Conservation (phyloP, 2,113 vertebrate genomes). For the Poicephalus gulielmi region DNA sequence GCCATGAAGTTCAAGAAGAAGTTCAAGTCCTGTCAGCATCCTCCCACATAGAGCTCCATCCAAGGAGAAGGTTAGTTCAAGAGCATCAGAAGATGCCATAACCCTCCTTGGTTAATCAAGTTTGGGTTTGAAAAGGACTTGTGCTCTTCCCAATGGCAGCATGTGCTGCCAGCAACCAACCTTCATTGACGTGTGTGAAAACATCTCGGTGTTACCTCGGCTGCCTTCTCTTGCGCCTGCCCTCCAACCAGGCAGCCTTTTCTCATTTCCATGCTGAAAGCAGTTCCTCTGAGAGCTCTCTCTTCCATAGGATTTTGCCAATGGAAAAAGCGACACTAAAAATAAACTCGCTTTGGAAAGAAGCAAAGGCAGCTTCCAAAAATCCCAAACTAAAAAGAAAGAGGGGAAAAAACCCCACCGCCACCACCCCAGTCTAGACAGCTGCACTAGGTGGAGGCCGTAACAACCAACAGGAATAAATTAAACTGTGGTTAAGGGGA, state of each 20-base stretch:
- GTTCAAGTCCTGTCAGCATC: neutral
- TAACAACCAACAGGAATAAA: slow-evolving; percentile 59
- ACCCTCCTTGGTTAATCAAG: neutral
- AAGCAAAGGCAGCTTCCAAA: slow-evolving; percentile 46
- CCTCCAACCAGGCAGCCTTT: neutral
- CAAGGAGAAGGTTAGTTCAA: neutral
- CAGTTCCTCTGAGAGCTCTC: neutral
- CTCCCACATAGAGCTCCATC: neutral
- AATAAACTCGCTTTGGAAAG: slow-evolving; percentile 59
- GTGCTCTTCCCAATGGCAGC: neutral
- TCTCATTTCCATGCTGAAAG: neutral
- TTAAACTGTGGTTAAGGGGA: slow-evolving; percentile 65
- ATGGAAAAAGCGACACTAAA: slow-evolving; percentile 67
- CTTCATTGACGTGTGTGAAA: fast-evolving
- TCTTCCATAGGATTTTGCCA: slow-evolving; percentile 47
- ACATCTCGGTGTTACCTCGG: neutral
- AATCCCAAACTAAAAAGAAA: slow-evolving; percentile 16
- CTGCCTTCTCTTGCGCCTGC: neutral
- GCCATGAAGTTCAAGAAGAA: neutral
- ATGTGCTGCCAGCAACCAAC: neutral
- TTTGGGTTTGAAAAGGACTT: neutral
- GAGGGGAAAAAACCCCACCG: neutral
- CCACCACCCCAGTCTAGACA: slow-evolving; percentile 59
- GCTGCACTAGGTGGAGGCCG: slow-evolving; percentile 61
- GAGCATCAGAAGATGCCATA: neutral